phyloP scores from a whole-genome alignment of 2,113 vertebrate genomes.

The Mobula birostris region DNA sequence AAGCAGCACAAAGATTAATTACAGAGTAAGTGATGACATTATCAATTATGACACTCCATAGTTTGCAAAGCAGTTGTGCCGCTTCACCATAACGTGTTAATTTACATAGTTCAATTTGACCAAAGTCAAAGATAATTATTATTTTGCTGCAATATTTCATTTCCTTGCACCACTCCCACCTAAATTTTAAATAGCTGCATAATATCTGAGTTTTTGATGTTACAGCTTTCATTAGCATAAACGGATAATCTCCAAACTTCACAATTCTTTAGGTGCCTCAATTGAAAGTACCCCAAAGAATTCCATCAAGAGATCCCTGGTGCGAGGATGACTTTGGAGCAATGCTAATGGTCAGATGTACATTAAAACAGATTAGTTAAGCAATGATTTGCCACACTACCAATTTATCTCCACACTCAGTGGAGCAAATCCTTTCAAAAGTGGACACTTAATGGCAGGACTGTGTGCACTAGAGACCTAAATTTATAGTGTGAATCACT shows the following conservation, averaged over 20 bases:
- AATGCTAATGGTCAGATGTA: neutral
- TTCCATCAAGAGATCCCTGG: neutral
- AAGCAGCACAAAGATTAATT: neutral
- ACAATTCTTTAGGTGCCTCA: neutral
- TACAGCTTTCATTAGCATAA: neutral
- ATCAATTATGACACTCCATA: neutral
- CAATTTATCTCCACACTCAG: neutral
- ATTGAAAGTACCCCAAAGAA: neutral
- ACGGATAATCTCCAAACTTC: neutral
- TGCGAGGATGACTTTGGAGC: neutral
- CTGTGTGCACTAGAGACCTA: neutral
- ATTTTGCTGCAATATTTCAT: neutral
- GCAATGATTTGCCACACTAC: neutral
- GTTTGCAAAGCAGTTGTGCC: neutral
- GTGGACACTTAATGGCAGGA: neutral
- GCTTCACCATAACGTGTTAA: neutral
- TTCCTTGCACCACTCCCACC: neutral
- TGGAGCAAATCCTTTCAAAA: neutral
- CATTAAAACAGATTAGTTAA: neutral
- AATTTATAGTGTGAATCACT: neutral
- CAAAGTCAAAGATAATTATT: neutral
- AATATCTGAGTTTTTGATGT: too few species aligned
- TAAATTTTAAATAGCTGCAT: neutral
- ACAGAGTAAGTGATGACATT: neutral
- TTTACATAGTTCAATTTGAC: neutral